A percentile compares a stretch with the other conserved stretches of the same genome.
These are phyloP conservation scores for Gorsachius goisagi DNA, from an alignment of 2,113 vertebrate genomes.

Conservation along the genomic window DNA sequence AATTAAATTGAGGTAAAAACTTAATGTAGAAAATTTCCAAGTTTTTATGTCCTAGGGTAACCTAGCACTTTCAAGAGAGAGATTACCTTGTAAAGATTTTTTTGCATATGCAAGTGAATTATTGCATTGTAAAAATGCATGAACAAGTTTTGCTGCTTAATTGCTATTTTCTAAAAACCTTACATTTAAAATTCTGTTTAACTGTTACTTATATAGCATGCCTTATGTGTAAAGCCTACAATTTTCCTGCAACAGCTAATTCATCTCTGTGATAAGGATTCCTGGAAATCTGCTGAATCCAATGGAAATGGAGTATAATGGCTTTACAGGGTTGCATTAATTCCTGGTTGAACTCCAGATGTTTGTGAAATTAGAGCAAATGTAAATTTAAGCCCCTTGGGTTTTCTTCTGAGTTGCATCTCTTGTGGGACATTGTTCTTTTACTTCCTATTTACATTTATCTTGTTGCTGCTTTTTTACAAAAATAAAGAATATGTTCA, in stretches of 20 bases:
- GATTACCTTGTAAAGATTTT: not conserved
- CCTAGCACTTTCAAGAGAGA: not conserved
- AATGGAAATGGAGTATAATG: not conserved
- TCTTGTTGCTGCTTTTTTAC: not conserved
- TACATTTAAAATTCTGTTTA: not conserved
- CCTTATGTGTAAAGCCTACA: not conserved
- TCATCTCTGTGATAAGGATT: not conserved
- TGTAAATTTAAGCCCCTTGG: constrained; percentile 5
- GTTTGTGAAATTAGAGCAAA: constrained; percentile 42
- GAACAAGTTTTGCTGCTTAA: not conserved
- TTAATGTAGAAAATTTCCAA: not conserved
- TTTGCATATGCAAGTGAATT: not conserved
- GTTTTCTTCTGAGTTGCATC: not conserved
- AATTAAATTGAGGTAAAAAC: not conserved
- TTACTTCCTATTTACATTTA: not conserved
- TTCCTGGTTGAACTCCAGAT: constrained; percentile 33
- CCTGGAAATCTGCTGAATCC: not conserved
- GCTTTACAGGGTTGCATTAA: not conserved
- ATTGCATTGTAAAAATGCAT: not conserved
- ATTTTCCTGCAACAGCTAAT: not conserved
- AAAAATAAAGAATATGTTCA: not conserved
- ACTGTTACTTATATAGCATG: not conserved
- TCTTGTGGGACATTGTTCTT: not conserved
- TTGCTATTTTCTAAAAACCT: not conserved
- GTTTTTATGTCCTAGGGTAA: not conserved